These are phyloP conservation scores for Actinernus sp. DNA, from an alignment of 92 coral and sea anemone genomes.

Conservation along the genomic window DNA sequence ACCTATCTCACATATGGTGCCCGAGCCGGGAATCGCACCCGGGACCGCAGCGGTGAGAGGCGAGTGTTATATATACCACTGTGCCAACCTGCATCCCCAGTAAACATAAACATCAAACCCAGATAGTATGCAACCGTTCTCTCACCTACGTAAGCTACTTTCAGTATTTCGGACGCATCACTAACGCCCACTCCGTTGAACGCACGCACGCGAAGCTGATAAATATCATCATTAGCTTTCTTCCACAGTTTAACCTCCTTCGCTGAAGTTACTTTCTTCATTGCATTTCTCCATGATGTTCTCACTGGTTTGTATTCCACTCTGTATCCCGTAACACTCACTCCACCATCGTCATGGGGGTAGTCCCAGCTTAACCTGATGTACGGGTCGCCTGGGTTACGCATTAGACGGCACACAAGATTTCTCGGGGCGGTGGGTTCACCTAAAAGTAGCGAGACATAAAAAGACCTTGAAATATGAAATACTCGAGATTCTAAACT, in stretches of 20 bases:
- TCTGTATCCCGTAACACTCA: slow-evolving; percentile 15
- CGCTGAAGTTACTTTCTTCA: slow-evolving; percentile 1
- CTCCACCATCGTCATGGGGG: slow-evolving; percentile 41
- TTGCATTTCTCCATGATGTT: slow-evolving; percentile 19
- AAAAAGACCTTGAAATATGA: neutral
- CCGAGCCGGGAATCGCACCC: too few relatives aligned
- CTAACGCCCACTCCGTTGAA: slow-evolving; percentile 28
- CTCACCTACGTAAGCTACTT: slow-evolving; percentile 34
- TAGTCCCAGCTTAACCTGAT: slow-evolving; percentile 25
- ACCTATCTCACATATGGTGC: too few relatives aligned
- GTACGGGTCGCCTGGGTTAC: slow-evolving; percentile 20
- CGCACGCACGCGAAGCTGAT: slow-evolving; percentile 22
- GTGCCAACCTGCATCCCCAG: too few relatives aligned
- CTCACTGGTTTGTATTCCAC: slow-evolving; percentile 32
- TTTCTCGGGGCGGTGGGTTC: slow-evolving; percentile 37
- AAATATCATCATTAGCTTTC: neutral
- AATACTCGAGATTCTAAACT: too few relatives aligned
- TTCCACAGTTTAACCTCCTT: slow-evolving; percentile 14
- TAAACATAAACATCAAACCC: too few relatives aligned
- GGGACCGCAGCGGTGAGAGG: too few relatives aligned
- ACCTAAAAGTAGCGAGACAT: slow-evolving; percentile 1
- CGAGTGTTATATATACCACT: too few relatives aligned
- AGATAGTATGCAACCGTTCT: too few relatives aligned
- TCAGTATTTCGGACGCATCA: slow-evolving; percentile 9
- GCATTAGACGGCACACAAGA: slow-evolving; percentile 6